A percentile compares a stretch with the other conserved stretches of the same genome.
These are phyloP conservation scores for Leucoraja erinaceus DNA, from an alignment of 2,113 vertebrate species.

Conservation along the genomic window DNA sequence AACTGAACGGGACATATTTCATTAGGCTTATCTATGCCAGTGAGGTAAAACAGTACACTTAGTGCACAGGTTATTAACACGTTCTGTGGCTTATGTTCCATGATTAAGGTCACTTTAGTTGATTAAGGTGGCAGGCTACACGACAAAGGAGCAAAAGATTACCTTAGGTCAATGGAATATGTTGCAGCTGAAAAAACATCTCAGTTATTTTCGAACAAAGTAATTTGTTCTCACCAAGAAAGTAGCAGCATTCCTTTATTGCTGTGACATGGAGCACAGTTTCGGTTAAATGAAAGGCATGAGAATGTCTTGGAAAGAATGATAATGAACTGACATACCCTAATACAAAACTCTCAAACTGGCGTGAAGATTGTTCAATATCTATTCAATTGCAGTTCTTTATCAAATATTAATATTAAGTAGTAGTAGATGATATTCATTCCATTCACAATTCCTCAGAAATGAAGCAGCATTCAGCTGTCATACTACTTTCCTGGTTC, in stretches of 20 bases:
- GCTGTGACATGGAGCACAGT: neutral
- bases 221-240: constrained; percentile 8
- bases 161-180: constrained; percentile 16
- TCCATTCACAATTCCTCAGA: too few species aligned
- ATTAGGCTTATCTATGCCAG: neutral
- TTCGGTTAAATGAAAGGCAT: neutral
- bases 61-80: neutral
- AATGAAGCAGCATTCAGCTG: too few species aligned
- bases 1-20: neutral
- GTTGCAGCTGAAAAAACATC: constrained; percentile 28
- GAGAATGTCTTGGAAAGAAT: neutral
- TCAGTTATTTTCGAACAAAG: constrained; percentile 15
- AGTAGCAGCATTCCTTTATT: neutral
- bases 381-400: neutral
- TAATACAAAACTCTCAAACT: neutral
- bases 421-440: neutral
- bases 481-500: too few species aligned
- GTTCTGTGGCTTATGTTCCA: neutral
- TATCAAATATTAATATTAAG: too few species aligned
- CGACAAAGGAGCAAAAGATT: constrained; percentile 15
- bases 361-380: neutral
- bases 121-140: constrained; percentile 27
- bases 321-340: neutral
- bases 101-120: constrained; percentile 8
- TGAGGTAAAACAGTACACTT: neutral